A percentile compares a stretch with the other conserved stretches of the same genome.
phyloP scores from a whole-genome alignment of 2,888 invertebrate genomes.

The Drosophila multiciliata region DNA sequence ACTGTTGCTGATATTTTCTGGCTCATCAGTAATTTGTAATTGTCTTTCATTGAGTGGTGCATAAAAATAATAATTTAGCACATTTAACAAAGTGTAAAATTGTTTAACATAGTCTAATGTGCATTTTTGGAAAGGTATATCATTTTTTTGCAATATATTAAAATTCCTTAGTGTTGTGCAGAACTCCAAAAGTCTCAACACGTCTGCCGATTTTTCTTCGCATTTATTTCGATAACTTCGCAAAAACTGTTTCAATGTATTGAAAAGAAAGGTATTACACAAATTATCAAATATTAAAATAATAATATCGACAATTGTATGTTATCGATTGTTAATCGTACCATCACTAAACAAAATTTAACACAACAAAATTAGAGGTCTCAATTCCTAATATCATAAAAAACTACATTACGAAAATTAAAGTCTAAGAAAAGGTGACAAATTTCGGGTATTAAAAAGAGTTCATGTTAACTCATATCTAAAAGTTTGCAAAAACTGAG shows the following conservation, averaged over 20 bases:
- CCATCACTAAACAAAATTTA: conserved; percentile 17
- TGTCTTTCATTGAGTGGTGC: background rate
- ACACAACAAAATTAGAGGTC: conserved; percentile 35
- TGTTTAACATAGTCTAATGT: background rate
- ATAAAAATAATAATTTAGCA: background rate
- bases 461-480: conserved; percentile 24
- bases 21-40: background rate
- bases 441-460: conserved; percentile 64
- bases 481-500: conserved; percentile 21
- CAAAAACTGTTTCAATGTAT: background rate
- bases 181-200: background rate
- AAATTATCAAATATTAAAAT: background rate
- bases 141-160: background rate
- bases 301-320: background rate
- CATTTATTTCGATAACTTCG: background rate
- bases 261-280: background rate
- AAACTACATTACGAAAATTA: conserved; percentile 35
- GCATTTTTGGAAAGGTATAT: background rate
- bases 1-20: background rate
- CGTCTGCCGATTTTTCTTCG: background rate
- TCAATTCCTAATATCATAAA: conserved; percentile 31
- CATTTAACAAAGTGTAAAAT: background rate
- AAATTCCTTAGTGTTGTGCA: background rate
- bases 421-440: conserved; percentile 37
- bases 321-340: background rate